Evolutionary conservation across 2,888 invertebrate genomes (phyloP).

Genomic region (Cheilosia variabilis): DNA sequence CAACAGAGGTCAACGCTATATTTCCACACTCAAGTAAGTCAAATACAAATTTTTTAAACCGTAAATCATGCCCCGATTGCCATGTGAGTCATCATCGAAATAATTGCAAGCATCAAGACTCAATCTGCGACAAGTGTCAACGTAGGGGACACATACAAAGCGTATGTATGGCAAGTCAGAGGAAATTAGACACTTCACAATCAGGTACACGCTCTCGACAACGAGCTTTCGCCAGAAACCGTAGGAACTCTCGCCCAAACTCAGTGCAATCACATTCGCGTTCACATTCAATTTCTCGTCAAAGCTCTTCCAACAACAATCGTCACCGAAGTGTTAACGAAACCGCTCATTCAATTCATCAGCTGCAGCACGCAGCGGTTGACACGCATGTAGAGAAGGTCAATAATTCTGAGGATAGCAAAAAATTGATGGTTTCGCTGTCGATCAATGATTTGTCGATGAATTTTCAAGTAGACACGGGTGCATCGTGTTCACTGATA

Average conservation of each 20-base stretch:
- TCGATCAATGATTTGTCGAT: constrained; percentile 21
- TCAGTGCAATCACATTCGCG: background rate
- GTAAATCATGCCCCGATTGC: too few relatives aligned
- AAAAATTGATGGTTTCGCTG: constrained; percentile 40
- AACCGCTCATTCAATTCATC: constrained; percentile 30
- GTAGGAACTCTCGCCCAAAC: constrained; percentile 8
- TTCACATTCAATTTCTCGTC: constrained; percentile 2
- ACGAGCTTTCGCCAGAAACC: background rate
- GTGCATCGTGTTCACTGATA: constrained; percentile 42
- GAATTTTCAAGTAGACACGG: constrained; percentile 52
- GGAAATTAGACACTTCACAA: constrained; percentile 7
- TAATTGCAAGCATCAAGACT: too few relatives aligned
- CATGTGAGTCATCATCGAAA: too few relatives aligned
- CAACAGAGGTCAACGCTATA: constrained; percentile 3
- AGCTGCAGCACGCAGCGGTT: constrained; percentile 3
- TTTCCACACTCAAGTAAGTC: constrained; percentile 22
- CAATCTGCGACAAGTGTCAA: constrained; percentile 9
- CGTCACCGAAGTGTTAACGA: background rate
- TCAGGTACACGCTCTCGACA: constrained; percentile 10
- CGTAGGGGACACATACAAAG: constrained; percentile 42
- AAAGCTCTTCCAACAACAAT: background rate
- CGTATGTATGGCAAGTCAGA: constrained; percentile 46
- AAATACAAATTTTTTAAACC: constrained; percentile 13
- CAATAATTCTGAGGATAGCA: background rate
- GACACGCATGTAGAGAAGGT: background rate